Conservation (phyloP, 2,888 invertebrate genomes). For the Argyresthia goedartella region DNA sequence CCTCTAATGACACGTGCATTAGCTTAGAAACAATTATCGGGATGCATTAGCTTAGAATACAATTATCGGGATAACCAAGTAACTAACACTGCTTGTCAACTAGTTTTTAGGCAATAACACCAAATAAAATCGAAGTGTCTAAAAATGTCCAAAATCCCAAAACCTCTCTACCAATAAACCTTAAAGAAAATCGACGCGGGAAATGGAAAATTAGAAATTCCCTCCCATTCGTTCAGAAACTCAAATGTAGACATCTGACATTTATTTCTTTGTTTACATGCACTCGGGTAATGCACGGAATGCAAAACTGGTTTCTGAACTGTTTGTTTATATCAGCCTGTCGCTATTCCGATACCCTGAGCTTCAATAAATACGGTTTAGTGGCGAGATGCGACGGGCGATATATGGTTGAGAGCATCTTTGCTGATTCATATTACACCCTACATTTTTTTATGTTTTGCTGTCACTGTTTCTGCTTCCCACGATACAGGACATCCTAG, state of each 20-base stretch:
- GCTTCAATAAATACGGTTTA: neutral
- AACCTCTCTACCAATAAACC: too few relatives aligned
- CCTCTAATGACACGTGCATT: neutral
- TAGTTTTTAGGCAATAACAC: too few relatives aligned
- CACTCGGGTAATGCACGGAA: neutral
- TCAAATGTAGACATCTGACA: neutral
- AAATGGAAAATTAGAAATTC: too few relatives aligned
- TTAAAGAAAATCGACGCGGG: too few relatives aligned
- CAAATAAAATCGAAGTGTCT: too few relatives aligned
- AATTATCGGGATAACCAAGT: too few relatives aligned
- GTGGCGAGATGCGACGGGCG: neutral
- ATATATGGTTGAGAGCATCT: neutral
- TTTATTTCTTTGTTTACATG: slow-evolving; percentile 1
- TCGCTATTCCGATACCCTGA: neutral
- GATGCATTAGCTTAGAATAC: too few relatives aligned
- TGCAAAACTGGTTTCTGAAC: neutral
- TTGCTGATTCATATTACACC: neutral
- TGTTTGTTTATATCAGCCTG: neutral
- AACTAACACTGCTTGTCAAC: too few relatives aligned
- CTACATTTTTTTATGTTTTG: too few relatives aligned
- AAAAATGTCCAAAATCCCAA: too few relatives aligned
- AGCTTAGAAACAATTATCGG: neutral
- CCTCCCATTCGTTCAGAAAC: neutral
- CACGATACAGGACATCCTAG: too few relatives aligned
- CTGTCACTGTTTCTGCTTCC: too few relatives aligned